These are phyloP conservation scores for Drosophila planitibia DNA, from an alignment of 2,888 invertebrate species.

Conservation along the genomic window DNA sequence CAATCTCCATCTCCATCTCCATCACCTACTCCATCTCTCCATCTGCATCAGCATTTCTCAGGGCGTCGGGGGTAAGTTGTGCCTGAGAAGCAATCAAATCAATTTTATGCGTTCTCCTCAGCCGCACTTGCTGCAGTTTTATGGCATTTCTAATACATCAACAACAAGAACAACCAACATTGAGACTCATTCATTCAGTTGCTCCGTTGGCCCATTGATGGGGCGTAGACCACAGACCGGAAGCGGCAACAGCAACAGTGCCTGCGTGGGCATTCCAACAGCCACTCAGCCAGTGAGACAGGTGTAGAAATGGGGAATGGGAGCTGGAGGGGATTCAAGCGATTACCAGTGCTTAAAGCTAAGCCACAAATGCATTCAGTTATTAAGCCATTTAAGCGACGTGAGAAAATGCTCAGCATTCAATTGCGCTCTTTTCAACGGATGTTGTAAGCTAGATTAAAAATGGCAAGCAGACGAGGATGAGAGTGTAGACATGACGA, in stretches of 20 bases:
- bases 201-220: slow-evolving; percentile 57
- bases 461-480: slow-evolving; percentile 27
- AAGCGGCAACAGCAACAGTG: slow-evolving; percentile 61
- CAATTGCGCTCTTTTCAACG: slow-evolving; percentile 53
- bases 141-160: slow-evolving; percentile 71
- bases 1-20: slow-evolving; percentile 12
- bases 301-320: neutral
- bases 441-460: slow-evolving; percentile 62
- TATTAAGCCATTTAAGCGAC: slow-evolving; percentile 79
- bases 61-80: slow-evolving; percentile 49
- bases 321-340: slow-evolving; percentile 4
- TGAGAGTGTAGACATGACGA: slow-evolving; percentile 24
- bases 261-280: slow-evolving; percentile 61
- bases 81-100: slow-evolving; percentile 70
- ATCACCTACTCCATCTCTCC: slow-evolving; percentile 8
- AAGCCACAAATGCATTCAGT: slow-evolving; percentile 77
- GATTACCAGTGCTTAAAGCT: slow-evolving; percentile 75
- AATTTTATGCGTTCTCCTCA: slow-evolving; percentile 67
- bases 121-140: slow-evolving; percentile 67
- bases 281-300: slow-evolving; percentile 16
- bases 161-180: slow-evolving; percentile 20
- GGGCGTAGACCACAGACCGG: slow-evolving; percentile 74
- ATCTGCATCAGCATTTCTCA: slow-evolving; percentile 14
- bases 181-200: slow-evolving; percentile 58
- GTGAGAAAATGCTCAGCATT: slow-evolving; percentile 74